phyloP scores from a whole-genome alignment of 2,113 vertebrate genomes.

The Propithecus coquereli region DNA sequence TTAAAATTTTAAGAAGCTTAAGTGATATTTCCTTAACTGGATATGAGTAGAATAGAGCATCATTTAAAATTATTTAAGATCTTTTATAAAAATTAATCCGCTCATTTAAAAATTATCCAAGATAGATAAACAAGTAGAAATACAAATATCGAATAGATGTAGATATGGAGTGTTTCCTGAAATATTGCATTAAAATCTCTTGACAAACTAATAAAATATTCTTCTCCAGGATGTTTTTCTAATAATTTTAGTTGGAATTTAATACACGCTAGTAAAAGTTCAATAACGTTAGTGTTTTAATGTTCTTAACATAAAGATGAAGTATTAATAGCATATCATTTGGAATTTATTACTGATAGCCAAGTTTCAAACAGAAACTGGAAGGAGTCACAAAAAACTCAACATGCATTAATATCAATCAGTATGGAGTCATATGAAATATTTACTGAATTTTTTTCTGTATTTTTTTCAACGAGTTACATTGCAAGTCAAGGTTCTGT shows the following conservation, averaged over 20 bases:
- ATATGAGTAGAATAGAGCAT: not conserved
- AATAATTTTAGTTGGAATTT: not conserved
- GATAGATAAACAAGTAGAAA: not conserved
- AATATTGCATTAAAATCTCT: not conserved
- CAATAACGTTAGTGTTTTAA: not conserved
- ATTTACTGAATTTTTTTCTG: not conserved
- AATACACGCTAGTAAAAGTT: not conserved
- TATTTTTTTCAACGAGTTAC: constrained; percentile 7
- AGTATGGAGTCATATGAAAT: not conserved
- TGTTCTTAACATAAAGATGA: constrained; percentile 22
- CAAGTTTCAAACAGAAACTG: not conserved
- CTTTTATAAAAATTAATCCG: not conserved
- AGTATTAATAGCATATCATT: not conserved
- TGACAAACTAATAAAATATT: not conserved
- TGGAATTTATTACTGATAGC: not conserved
- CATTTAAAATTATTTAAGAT: not conserved
- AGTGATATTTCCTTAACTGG: not conserved
- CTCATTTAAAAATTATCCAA: not conserved
- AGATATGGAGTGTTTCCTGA: not conserved
- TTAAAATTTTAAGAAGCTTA: not conserved
- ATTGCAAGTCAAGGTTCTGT: not conserved
- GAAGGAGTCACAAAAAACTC: not conserved
- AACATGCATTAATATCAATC: not conserved
- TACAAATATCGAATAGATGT: not conserved
- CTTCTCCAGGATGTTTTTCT: not conserved